These are phyloP conservation scores for Microtus ochrogaster DNA, from an alignment of 2,113 vertebrate species.

Conservation along the genomic window DNA sequence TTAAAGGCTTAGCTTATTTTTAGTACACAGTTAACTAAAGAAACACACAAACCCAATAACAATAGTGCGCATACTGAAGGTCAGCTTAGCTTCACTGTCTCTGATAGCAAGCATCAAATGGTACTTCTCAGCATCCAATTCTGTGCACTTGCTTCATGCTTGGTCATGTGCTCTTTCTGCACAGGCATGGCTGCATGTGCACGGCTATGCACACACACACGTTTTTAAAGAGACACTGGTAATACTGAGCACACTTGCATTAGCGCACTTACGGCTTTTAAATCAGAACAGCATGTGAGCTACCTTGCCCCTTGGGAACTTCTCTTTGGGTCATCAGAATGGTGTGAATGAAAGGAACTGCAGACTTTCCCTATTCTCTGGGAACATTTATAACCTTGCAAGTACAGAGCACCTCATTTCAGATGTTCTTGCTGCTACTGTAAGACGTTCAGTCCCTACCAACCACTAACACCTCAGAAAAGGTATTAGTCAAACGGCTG, in stretches of 20 bases:
- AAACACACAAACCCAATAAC: slow-evolving; percentile 25
- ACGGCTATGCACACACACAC: not conserved
- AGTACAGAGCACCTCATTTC: not conserved
- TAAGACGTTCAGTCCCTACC: not conserved
- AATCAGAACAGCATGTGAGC: not conserved
- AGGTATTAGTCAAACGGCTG: not conserved
- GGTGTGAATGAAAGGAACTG: not conserved
- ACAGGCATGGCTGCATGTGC: not conserved
- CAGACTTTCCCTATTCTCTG: not conserved
- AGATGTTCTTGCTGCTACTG: not conserved
- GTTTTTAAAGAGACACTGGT: slow-evolving; percentile 17
- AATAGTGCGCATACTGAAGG: not conserved
- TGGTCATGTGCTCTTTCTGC: not conserved
- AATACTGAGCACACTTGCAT: not conserved
- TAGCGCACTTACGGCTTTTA: not conserved
- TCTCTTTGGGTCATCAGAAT: not conserved
- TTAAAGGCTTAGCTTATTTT: slow-evolving; percentile 10
- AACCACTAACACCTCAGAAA: not conserved
- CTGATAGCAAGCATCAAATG: not conserved
- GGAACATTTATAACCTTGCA: not conserved
- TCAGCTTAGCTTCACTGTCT: slow-evolving; percentile 25
- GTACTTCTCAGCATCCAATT: not conserved
- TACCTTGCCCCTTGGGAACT: not conserved
- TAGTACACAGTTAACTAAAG: slow-evolving; percentile 45
- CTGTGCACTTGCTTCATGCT: not conserved